Percentiles rank a stretch among this genome's conserved stretches.
Conservation (phyloP, 1,140 invertebrate genomes). For the Holcopasites calliopsidis region DNA sequence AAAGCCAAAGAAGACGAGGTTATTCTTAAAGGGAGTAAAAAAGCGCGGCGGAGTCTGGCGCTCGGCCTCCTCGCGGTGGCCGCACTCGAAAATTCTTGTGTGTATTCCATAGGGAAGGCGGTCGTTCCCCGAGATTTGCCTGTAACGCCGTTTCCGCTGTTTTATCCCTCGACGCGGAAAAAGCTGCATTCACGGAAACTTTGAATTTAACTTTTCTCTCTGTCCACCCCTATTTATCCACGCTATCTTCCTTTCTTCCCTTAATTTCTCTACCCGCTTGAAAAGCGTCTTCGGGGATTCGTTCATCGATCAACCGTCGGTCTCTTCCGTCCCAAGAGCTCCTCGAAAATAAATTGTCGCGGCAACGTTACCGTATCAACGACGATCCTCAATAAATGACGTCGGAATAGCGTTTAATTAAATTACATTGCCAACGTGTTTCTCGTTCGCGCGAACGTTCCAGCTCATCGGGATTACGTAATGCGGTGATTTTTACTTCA, state of each 20-base stretch:
- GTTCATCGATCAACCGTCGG: slow-evolving; percentile 14
- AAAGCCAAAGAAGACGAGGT: neutral
- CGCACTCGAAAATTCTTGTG: slow-evolving; percentile 17
- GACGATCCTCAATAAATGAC: slow-evolving; percentile 4
- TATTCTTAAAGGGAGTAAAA: slow-evolving; percentile 6
- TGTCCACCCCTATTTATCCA: neutral
- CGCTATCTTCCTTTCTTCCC: neutral
- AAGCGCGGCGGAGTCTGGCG: neutral
- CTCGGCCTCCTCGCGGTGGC: neutral
- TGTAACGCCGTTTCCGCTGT: neutral
- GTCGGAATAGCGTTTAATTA: slow-evolving; percentile 1
- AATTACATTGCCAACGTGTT: slow-evolving; percentile 26
- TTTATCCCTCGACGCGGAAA: neutral
- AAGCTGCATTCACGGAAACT: neutral
- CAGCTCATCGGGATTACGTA: neutral
- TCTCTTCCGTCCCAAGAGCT: neutral
- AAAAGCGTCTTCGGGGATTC: slow-evolving; percentile 24
- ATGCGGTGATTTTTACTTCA: neutral
- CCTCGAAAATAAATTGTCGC: neutral
- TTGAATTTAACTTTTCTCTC: neutral
- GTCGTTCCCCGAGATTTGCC: neutral
- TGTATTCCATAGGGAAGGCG: slow-evolving; percentile 5
- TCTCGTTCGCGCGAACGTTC: slow-evolving; percentile 13
- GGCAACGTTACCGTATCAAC: slow-evolving; percentile 15
- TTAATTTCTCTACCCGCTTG: neutral